Base-by-base conservation (phyloP, 2,888 invertebrate species). In the Dryobota labecula region DNA sequence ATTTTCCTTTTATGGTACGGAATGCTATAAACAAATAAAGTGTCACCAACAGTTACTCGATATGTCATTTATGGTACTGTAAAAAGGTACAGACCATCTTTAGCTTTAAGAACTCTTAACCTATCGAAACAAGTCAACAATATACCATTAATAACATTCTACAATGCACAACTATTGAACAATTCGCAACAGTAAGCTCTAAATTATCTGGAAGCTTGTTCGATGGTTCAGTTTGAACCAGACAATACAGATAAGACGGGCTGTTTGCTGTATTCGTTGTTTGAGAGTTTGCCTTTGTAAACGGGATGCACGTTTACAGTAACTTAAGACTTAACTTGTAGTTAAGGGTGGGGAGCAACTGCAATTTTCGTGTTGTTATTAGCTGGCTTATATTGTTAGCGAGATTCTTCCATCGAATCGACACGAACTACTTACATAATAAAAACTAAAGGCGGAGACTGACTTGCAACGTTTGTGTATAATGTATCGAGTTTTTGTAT, bases 211-310 rank as follows among this genome's bases (percentile, higher is more conserved):
- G 13, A 15, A 38, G 38, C 45, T 30, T 24, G 24, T 38, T 38
- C 15, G 0, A 11, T 38, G 15, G 20, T 38, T 53, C 38, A 15
- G 53, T 20, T 74, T 36, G 27, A n/a, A n/a, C n/a, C 8, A 71
- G 24, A 63, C 30, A 45, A 73, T 20, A 73, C 49, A 36, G 33
- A 36, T n/a, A 64, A 64, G 36, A 64, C 36, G 11, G 30, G 2
- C 18, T 45, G 43, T 71, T 71, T 64, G 53, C 5, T 45, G 20
- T 45, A 20, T 30, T 51, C 9, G 4, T 8, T 45, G 51, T 63
- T n/a, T n/a, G 43, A 24, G 20, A 57, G 43, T 36, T 71, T 11
- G 74, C 36, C 36, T 73, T 63, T 63, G 63, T 73, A 36, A 45
- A 8, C 20, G 30, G 24, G 15, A 53, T 71, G 27, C 74, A 30